These are phyloP conservation scores for Salvator merianae DNA, from an alignment of 2,113 vertebrate species.

Conservation along the genomic window DNA sequence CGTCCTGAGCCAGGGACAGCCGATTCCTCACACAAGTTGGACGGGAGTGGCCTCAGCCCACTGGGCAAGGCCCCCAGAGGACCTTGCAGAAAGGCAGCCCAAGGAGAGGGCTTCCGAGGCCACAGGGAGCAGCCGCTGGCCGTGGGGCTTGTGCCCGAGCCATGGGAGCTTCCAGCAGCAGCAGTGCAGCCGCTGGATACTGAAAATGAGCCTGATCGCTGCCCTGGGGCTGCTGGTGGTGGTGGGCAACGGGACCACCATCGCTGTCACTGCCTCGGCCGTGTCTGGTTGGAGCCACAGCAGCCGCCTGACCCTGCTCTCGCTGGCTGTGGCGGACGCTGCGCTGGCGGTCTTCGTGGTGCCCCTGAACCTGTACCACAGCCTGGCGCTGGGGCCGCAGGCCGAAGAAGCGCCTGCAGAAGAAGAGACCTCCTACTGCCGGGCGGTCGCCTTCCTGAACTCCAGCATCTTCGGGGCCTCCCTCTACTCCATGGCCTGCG, in stretches of 20 bases:
- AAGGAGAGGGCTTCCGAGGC: no score
- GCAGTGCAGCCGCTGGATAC: conserved; percentile 47
- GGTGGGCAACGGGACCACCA: conserved; percentile 80
- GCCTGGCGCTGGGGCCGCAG: conserved; percentile 69
- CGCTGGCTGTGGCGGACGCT: conserved; percentile 81
- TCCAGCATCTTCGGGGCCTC: conserved; percentile 77
- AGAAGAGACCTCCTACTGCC: conserved; percentile 71
- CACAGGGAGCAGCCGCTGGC: no score
- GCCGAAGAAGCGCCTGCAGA: neutral
- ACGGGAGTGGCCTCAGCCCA: neutral
- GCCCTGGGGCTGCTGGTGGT: conserved; percentile 78
- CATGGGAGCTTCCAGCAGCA: neutral
- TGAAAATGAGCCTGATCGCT: conserved; percentile 77
- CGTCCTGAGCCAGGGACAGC: neutral
- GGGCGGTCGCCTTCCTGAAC: conserved; percentile 80
- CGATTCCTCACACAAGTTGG: neutral
- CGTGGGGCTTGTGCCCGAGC: neutral
- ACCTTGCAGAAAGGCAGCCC: no score
- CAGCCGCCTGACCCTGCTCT: conserved; percentile 81
- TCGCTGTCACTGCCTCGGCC: conserved; percentile 78
- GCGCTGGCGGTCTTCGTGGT: conserved; percentile 83
- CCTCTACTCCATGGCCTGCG: conserved; percentile 81
- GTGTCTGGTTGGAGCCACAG: conserved; percentile 84
- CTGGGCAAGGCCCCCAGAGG: neutral
- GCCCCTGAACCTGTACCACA: conserved; percentile 82